phyloP scores from a whole-genome alignment of 1,140 invertebrate species.

The Drosophila santomea region DNA sequence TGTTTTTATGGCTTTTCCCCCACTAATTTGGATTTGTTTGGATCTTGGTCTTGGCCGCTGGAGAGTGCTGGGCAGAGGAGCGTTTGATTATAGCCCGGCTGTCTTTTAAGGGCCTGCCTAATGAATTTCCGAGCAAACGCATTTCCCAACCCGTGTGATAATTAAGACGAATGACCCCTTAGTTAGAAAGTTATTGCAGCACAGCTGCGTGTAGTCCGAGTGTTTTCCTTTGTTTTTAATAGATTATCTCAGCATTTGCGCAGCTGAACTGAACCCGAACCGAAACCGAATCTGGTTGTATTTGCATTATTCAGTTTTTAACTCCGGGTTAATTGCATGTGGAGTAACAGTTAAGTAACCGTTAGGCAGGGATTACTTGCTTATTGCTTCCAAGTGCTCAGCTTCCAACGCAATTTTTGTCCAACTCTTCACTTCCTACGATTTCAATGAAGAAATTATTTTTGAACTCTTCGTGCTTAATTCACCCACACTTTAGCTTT shows the following conservation, averaged over 20 bases:
- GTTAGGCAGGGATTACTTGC: slow-evolving; percentile 48
- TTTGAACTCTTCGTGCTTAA: slow-evolving; percentile 68
- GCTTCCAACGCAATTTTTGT: slow-evolving; percentile 64
- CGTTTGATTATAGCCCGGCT: slow-evolving; percentile 31
- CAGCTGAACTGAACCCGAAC: slow-evolving; percentile 55
- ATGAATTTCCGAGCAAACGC: slow-evolving; percentile 58
- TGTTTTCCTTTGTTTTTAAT: slow-evolving; percentile 3
- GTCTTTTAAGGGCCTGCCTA: slow-evolving; percentile 47
- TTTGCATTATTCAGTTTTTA: slow-evolving; percentile 69
- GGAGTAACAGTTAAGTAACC: slow-evolving; percentile 78
- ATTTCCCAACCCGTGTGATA: slow-evolving; percentile 71
- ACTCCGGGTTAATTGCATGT: slow-evolving; percentile 72
- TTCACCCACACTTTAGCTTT: slow-evolving; percentile 50
- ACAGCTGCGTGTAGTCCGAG: slow-evolving; percentile 41
- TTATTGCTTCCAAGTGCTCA: slow-evolving; percentile 50
- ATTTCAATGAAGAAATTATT: slow-evolving; percentile 73
- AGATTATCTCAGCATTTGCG: slow-evolving; percentile 45
- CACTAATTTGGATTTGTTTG: slow-evolving; percentile 39
- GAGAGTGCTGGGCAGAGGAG: slow-evolving; percentile 32
- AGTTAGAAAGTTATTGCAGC: slow-evolving; percentile 78
- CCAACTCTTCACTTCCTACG: slow-evolving; percentile 4
- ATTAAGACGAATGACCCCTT: slow-evolving; percentile 79
- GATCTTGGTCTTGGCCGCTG: slow-evolving; percentile 45
- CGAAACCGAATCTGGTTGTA: slow-evolving; percentile 35
- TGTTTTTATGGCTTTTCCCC: slow-evolving; percentile 60